Base-by-base conservation (phyloP, 2,797 vertebrate genomes). In the Epinephelus awoara region DNA sequence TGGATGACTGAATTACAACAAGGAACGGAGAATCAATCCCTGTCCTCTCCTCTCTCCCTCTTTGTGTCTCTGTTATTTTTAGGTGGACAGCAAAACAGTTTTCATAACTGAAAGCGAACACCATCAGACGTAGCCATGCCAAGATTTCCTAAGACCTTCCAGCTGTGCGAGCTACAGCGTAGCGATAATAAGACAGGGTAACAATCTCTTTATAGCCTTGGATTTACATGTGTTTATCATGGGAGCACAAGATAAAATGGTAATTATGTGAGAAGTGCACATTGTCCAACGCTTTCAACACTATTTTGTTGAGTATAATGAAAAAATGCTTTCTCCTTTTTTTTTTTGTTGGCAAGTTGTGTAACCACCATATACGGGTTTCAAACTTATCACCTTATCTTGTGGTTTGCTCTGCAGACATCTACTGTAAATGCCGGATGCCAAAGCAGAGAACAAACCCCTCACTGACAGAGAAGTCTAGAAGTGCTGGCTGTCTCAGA, bases 1-100 rank as follows among this genome's bases (percentile, higher is more conserved):
- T 79, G 84, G 85, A 79, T 90, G 89, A 87, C 82, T 88, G 87
- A 91, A 88, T 93, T 90, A 93, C 85, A 77, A 62, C 17, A 17
- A 81, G 64, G 38, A 78, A 65, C 67, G 75, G 67, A 74, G 77
- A 88, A 89, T 88, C 81, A 82, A 76, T 83, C 77, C 40, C 83
- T 64, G 40, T 63, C 56, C 72, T 77, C 75, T 54, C 69, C 44
- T 72, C 34, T 77, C 66, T 54, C 69, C 44, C 75, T 69, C 42
- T 64, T 19, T 46, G 51, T 68, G 23, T 78, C 59, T 77, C 51
- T 88, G 85, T 91, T 92, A 80, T 85, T 89, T 88, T 89, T 89
- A 85, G 78, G 68, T 74, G 74, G 69, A 88, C 62, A 63, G 82
- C 80, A 91, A 92, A 42, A 87, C 80, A 80, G 78, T 89, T 89